These are phyloP conservation scores for Crotalus horridus DNA, from an alignment of 2,113 vertebrate species.

Conservation along the genomic window DNA sequence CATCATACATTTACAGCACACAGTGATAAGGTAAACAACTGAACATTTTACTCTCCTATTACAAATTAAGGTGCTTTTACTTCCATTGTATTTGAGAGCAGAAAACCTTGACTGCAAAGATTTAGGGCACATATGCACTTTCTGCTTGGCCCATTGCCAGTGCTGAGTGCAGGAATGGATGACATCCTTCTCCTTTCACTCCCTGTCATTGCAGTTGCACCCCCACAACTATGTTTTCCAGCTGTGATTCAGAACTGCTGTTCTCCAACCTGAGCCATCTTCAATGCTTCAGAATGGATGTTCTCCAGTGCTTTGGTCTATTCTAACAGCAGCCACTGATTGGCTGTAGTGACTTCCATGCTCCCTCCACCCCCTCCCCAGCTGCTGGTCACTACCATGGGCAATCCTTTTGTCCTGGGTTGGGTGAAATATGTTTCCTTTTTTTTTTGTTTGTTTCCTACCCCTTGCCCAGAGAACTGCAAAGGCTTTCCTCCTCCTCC, in stretches of 20 bases:
- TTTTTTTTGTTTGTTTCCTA: not conserved
- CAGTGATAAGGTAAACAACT: conserved; percentile 63
- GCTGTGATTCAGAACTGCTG: not conserved
- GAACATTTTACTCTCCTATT: not conserved
- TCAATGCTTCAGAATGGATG: not conserved
- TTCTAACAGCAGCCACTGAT: not conserved
- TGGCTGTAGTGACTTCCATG: not conserved
- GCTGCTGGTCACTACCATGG: not conserved
- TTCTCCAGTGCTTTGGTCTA: not conserved
- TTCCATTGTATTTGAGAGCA: not conserved
- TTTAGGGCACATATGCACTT: not conserved
- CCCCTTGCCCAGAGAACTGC: not conserved
- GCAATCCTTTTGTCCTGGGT: not conserved
- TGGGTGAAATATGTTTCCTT: not conserved
- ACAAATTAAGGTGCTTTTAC: not conserved
- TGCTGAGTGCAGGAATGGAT: not conserved
- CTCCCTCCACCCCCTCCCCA: not conserved
- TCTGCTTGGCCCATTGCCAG: not conserved
- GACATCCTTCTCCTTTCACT: not conserved
- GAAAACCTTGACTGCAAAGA: not conserved
- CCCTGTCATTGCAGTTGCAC: not conserved
- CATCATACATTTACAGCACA: conserved; percentile 66
- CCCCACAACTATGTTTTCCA: not conserved
- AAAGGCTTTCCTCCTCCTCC: not conserved
- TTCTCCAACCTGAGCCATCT: not conserved